Evolutionary conservation across 2,888 invertebrate species (phyloP), one percentile per base, ranked within the genome.

Genomic region (Leptopilina drosophilae): DNA sequence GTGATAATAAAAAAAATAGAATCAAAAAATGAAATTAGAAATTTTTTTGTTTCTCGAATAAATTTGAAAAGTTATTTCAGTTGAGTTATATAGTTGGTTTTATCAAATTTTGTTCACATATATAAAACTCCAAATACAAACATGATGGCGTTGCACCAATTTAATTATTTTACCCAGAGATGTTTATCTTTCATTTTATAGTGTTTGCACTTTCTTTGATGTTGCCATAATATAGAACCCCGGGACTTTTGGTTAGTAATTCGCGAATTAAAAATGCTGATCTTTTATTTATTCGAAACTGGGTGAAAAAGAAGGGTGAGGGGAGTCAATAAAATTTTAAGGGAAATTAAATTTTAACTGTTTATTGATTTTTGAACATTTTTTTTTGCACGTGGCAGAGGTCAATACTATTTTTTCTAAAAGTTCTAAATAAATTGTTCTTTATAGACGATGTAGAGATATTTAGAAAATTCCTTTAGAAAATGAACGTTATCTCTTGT

Each of bases 191-290:
- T 26, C 20, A 67, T 67, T 67, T 67, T 46, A 49, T 67, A 49
- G 67, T 49, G 67, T 67, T 67, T 67, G 67, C 49, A 49, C 46
- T 49, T 67, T 67, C 67, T 67, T 49, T 67, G 26, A 49, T 67
- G 20, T 49, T 46, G 12, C 46, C 12, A 15, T 67, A 20, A 33
- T 33, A 33, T 33, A 9, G 7, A 49, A 20, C 20, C 6, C 20
- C 6, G 20, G 20, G 42, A 20, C 11, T 67, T 67, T 5, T 46
- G 42, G 66, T 42, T 66, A 12, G 15, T 59, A n/a, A 59, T 59
- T 59, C 49, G 12, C 49, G 12, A 66, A 15, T 66, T 20, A 6
- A 67, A 46, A 49, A 9, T 20, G 15, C 12, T n/a, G 66, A 66
- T 8, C 7, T 8, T 33, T 42, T 42, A 42, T 42, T 42, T 42